Evolutionary conservation across 2,888 invertebrate species (phyloP), one percentile per base, ranked within the genome.

Genomic region (Rugalucina vietnamica): DNA sequence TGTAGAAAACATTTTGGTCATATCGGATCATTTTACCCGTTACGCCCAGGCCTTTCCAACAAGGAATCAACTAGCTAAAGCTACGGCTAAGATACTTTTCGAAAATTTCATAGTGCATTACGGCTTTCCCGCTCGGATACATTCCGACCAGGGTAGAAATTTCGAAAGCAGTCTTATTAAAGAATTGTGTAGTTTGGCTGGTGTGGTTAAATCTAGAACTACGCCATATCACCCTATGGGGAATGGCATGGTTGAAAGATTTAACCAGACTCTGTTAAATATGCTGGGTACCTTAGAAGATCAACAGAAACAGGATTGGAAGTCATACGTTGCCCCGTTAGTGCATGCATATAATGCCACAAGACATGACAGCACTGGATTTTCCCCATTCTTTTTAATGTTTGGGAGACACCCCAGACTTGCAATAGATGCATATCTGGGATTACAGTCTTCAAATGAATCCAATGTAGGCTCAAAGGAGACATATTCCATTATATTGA

Each of bases 231-330:
- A 72, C 24, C 37, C 72, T 27, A 72, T 72, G 72, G 72, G 72
- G n/a, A 72, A 72, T 79, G 87, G 84, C 1, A 70, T 80, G 71
- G 39, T 39, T 5, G 82, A 88, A 69, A 57, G 82, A 4, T 87
- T 84, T 36, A 84, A 87, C 32, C 65, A 78, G 4, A 85, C 81
- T 0, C 60, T 87, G 1, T n/a, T 80, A 0, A 77, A 71, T 43
- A 81, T 82, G 79, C 54, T 87, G 4, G 80, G 72, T 0, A 85
- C 82, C 1, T 54, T 85, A 8, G 49, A 75, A 12, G 34, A 57
- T 24, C 73, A 76, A 1, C 39, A 81, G 65, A 87, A 85, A 60
- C 69, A 49, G 21, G 79, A 83, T 14, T 83, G 83, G 85, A 82
- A 82, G 43, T 37, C 43, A 14, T 79, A 69, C 50, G 76, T 87